A percentile compares a stretch with the other conserved stretches of the same genome.
These are phyloP conservation scores for Caiman crocodilus DNA, from an alignment of 2,797 vertebrate species.

Conservation along the genomic window DNA sequence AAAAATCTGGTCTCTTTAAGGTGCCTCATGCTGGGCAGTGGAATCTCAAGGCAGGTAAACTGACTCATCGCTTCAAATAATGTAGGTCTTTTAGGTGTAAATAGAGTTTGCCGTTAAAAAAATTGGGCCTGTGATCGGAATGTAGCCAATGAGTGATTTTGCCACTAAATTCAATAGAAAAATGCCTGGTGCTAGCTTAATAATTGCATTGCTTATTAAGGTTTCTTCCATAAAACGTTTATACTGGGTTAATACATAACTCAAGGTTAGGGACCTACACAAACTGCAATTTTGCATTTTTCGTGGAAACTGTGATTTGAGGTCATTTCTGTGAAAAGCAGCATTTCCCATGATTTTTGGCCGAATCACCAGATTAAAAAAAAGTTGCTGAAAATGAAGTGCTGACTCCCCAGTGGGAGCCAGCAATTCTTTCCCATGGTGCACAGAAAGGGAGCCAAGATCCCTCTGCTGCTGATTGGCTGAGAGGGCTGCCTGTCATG, in stretches of 20 bases:
- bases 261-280: background rate
- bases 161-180: background rate
- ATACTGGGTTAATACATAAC: background rate
- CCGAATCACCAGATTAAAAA: too few relatives aligned
- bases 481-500: too few relatives aligned
- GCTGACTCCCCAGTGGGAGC: too few relatives aligned
- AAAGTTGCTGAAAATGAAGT: too few relatives aligned
- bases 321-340: too few relatives aligned
- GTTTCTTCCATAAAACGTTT: background rate
- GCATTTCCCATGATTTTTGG: too few relatives aligned
- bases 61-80: rapidly evolving
- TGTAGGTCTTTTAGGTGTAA: rapidly evolving
- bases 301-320: too few relatives aligned
- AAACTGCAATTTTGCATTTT: too few relatives aligned
- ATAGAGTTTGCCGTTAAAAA: background rate
- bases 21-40: background rate
- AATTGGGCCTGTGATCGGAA: background rate
- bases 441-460: too few relatives aligned
- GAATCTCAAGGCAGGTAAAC: background rate
- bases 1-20: background rate
- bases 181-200: background rate
- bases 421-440: too few relatives aligned
- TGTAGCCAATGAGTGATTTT: background rate
- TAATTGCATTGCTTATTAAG: background rate
- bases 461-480: too few relatives aligned